phyloP scores from a whole-genome alignment of 1,140 invertebrate genomes.

The Drosophila takahashii region DNA sequence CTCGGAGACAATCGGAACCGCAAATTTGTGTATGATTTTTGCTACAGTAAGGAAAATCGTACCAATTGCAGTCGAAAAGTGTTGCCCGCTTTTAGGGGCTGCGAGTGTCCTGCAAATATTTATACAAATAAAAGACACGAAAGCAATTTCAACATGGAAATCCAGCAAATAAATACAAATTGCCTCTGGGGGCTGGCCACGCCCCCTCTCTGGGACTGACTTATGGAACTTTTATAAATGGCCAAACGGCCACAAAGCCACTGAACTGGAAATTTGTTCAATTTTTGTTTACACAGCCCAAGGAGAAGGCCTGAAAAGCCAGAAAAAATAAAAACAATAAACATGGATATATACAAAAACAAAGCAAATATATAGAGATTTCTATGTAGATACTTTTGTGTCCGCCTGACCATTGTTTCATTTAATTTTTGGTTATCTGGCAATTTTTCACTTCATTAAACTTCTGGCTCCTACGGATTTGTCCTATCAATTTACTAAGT shows the following conservation, averaged over 20 bases:
- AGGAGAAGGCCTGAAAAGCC: constrained; percentile 22
- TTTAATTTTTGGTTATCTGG: constrained; percentile 82
- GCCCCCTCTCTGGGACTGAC: constrained; percentile 25
- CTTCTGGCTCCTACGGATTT: constrained; percentile 65
- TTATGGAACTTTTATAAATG: constrained; percentile 66
- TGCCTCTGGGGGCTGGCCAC: constrained; percentile 40
- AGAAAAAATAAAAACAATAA: constrained; percentile 22
- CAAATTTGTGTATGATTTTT: constrained; percentile 81
- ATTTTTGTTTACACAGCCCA: constrained; percentile 72
- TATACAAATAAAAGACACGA: constrained; percentile 56
- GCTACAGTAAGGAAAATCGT: constrained; percentile 10
- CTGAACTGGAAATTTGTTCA: constrained; percentile 77
- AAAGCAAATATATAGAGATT: constrained; percentile 14
- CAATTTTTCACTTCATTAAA: constrained; percentile 82
- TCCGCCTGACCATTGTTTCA: constrained; percentile 33
- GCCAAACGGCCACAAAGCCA: constrained; percentile 72
- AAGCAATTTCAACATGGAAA: constrained; percentile 59
- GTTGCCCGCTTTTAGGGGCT: constrained; percentile 54
- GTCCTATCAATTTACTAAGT: constrained; percentile 74
- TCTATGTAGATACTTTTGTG: constrained; percentile 11
- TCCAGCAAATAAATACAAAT: constrained; percentile 78
- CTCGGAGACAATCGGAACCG: constrained; percentile 48
- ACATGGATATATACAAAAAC: constrained; percentile 10
- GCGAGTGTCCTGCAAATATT: constrained; percentile 62
- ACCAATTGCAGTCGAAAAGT: constrained; percentile 34